A percentile compares a stretch with the other conserved stretches of the same genome.
Evolutionary conservation across 1,140 invertebrate genomes (phyloP).

Genomic region (Platyscapa corneri): DNA sequence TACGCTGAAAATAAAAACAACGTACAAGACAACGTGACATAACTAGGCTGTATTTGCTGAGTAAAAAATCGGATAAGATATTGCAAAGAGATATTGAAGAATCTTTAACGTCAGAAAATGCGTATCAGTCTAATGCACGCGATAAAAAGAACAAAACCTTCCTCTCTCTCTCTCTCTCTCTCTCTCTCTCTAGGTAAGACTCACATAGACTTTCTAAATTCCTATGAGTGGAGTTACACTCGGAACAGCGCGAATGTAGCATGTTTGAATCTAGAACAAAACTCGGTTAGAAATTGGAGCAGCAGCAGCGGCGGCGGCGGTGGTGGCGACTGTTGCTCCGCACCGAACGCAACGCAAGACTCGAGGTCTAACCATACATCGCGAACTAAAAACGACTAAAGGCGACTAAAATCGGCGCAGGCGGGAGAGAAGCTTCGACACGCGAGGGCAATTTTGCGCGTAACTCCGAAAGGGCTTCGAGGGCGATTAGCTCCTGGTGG

Average conservation of each 20-base stretch:
- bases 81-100: background rate
- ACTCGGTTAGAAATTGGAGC: conserved; percentile 25
- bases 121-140: background rate
- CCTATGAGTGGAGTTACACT: background rate
- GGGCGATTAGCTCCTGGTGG: background rate
- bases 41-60: background rate
- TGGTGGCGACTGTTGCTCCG: background rate
- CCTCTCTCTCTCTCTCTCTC: background rate
- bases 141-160: background rate
- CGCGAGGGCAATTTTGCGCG: too few species aligned
- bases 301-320: background rate
- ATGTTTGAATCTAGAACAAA: conserved; percentile 3
- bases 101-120: background rate
- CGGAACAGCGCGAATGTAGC: background rate
- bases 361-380: background rate
- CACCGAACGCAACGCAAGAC: background rate
- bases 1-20: background rate
- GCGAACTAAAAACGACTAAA: too few species aligned
- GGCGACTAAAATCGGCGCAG: too few species aligned
- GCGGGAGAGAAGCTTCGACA: too few species aligned
- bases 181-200: background rate
- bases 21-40: background rate
- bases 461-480: too few species aligned
- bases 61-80: background rate
- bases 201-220: conserved; percentile 16